Evolutionary conservation across 2,113 vertebrate species (phyloP).

Genomic region (Steatornis caripensis): DNA sequence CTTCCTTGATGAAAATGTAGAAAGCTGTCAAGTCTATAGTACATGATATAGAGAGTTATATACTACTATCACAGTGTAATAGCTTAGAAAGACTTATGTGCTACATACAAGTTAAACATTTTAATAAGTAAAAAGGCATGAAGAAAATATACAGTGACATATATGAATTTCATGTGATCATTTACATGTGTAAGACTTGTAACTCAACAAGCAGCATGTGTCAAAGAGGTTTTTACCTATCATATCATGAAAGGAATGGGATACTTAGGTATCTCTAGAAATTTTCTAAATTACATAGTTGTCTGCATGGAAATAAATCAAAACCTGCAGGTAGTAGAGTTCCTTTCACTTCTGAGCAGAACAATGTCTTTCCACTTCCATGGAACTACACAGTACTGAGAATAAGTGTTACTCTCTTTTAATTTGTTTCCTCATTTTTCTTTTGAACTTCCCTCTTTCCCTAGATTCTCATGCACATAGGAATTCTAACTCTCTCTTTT

Average conservation of each 20-base stretch:
- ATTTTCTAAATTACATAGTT: background rate
- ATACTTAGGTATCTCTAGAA: background rate
- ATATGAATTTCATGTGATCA: background rate
- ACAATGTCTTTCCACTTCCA: background rate
- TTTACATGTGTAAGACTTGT: background rate
- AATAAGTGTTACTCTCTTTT: background rate
- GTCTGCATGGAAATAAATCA: background rate
- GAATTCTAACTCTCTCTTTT: background rate
- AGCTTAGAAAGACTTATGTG: background rate
- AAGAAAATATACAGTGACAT: background rate
- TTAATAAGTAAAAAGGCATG: background rate
- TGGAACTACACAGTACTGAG: background rate
- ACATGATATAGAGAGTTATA: background rate
- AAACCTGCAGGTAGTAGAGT: background rate
- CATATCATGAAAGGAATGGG: background rate
- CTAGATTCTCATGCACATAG: background rate
- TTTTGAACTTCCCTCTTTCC: background rate
- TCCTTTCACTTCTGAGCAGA: background rate
- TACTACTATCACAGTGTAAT: background rate
- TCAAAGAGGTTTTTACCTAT: background rate
- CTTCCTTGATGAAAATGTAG: background rate
- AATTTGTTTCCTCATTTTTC: background rate
- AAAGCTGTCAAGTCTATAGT: background rate
- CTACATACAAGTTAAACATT: accelerated
- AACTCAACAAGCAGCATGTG: background rate